Evolutionary conservation across 2,113 vertebrate species (phyloP).

Genomic region (Ochotona princeps): DNA sequence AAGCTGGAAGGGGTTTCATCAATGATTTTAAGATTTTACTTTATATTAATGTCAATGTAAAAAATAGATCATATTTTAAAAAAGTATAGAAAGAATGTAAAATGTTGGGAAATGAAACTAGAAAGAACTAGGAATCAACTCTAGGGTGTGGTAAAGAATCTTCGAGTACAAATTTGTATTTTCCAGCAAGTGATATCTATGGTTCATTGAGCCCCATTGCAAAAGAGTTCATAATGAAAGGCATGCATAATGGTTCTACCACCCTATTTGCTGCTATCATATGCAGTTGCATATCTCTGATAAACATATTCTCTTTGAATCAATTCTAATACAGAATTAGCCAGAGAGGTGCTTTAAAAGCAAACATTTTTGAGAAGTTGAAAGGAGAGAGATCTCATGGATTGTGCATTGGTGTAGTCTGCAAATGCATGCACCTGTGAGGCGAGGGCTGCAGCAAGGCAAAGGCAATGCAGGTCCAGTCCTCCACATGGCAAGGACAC

Average conservation of each 20-base stretch:
- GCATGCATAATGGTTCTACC: not conserved
- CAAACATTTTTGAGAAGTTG: too few species aligned
- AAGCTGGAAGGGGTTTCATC: not conserved
- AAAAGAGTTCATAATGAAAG: not conserved
- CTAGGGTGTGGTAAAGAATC: not conserved
- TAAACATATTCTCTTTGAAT: conserved; percentile 14
- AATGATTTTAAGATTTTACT: conserved; percentile 16
- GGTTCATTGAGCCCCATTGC: not conserved
- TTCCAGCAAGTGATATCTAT: not conserved
- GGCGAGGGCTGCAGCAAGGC: too few species aligned
- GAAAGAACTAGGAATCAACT: not conserved
- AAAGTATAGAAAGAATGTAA: not conserved
- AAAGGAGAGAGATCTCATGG: too few species aligned
- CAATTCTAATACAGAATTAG: not conserved
- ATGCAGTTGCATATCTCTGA: not conserved
- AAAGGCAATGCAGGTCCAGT: too few species aligned
- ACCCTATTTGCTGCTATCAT: not conserved
- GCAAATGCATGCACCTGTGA: too few species aligned
- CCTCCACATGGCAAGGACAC: too few species aligned
- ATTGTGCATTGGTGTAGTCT: too few species aligned
- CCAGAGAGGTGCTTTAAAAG: too few species aligned
- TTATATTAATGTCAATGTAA: conserved; percentile 5
- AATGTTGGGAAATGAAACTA: not conserved
- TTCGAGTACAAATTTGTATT: not conserved
- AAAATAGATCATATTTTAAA: conserved; percentile 31